These are phyloP conservation scores for Caenorhabditis imperialis DNA, from an alignment of 2,888 invertebrate species.

Conservation along the genomic window DNA sequence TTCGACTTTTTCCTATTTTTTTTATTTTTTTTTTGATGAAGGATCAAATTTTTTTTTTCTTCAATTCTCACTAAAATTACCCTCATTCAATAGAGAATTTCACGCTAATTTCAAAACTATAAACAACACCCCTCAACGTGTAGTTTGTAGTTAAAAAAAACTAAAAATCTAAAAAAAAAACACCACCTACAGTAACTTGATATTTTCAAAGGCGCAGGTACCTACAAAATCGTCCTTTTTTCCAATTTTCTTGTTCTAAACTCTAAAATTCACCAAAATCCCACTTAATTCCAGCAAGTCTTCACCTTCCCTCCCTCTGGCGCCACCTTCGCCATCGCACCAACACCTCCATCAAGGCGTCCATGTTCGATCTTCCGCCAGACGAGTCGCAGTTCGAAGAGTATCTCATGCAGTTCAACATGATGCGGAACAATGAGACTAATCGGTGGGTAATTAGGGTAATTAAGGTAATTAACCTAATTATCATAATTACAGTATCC, in stretches of 20 bases:
- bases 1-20: no score
- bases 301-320: constrained; percentile 74
- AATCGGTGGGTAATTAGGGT: constrained; percentile 36
- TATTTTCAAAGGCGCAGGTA: no score
- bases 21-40: no score
- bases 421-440: constrained; percentile 62
- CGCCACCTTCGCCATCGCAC: constrained; percentile 65
- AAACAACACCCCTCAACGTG: no score
- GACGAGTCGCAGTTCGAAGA: constrained; percentile 69
- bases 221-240: no score
- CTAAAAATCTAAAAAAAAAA: no score
- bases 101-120: no score
- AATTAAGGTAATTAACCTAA: neutral
- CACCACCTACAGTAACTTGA: no score
- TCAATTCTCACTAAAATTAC: no score
- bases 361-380: constrained; percentile 72
- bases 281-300: constrained; percentile 68
- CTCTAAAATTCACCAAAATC: neutral
- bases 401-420: constrained; percentile 72
- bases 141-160: no score
- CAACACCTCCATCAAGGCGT: constrained; percentile 71
- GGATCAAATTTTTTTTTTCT: no score
- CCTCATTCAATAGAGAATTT: no score
- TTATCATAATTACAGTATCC: constrained; percentile 37
- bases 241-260: neutral